Evolutionary conservation across 2,888 invertebrate species (phyloP).

Genomic region (Hypolimnas misippus): DNA sequence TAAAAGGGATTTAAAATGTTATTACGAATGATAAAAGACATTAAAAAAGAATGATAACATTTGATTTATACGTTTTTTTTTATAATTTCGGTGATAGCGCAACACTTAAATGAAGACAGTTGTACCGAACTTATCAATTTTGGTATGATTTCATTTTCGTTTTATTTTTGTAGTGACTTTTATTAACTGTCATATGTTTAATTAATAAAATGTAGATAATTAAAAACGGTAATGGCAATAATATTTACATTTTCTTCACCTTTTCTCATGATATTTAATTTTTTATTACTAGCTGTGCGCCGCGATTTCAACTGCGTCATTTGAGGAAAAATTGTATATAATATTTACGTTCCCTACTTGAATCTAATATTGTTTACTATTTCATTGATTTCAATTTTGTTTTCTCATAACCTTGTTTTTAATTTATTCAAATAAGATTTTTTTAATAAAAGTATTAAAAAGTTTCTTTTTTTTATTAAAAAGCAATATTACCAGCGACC

Average conservation of each 20-base stretch:
- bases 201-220: neutral
- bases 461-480: too few relatives aligned
- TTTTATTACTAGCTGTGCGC: too few relatives aligned
- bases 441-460: too few relatives aligned
- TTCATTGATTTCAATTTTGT: too few relatives aligned
- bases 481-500: too few relatives aligned
- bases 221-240: neutral
- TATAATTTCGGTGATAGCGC: conserved; percentile 31
- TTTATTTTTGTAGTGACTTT: neutral
- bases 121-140: conserved; percentile 1
- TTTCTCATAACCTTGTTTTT: too few relatives aligned
- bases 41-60: conserved; percentile 78
- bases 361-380: too few relatives aligned
- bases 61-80: conserved; percentile 73
- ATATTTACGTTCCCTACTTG: too few relatives aligned
- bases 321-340: too few relatives aligned
- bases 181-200: neutral
- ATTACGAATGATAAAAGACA: conserved; percentile 68
- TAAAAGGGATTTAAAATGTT: conserved; percentile 69
- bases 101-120: conserved; percentile 12
- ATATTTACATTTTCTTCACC: neutral
- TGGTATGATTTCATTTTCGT: neutral
- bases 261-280: too few relatives aligned
- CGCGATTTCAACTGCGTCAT: too few relatives aligned
- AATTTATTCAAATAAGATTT: too few relatives aligned